phyloP scores from a whole-genome alignment of 2,888 invertebrate genomes.

The Dynastes hyllus region DNA sequence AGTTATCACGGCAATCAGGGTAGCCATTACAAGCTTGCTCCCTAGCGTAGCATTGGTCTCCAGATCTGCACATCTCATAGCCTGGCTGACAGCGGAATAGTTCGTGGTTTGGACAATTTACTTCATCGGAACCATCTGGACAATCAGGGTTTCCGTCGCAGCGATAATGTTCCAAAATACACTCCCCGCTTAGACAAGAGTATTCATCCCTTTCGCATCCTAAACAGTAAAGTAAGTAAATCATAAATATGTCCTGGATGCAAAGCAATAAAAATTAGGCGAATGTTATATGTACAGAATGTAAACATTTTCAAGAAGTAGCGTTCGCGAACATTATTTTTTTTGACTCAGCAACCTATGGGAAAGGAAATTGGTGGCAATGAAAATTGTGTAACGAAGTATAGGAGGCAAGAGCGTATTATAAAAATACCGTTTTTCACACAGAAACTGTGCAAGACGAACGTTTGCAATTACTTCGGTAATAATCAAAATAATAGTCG shows the following conservation, averaged over 20 bases:
- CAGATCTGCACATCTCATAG: conserved; percentile 71
- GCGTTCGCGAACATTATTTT: not conserved
- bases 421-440: too few species aligned
- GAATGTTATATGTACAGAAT: not conserved
- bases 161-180: conserved; percentile 69
- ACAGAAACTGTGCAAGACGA: too few species aligned
- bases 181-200: conserved; percentile 80
- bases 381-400: too few species aligned
- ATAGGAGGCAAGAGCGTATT: too few species aligned
- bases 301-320: conserved; percentile 31
- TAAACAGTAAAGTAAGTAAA: conserved; percentile 64
- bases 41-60: conserved; percentile 71
- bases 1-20: conserved; percentile 82
- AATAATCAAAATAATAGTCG: too few species aligned
- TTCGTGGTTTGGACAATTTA: conserved; percentile 69
- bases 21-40: conserved; percentile 74
- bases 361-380: too few species aligned
- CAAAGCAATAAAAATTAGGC: not conserved
- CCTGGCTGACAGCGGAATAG: conserved; percentile 67
- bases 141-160: conserved; percentile 74
- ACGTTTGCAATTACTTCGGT: too few species aligned
- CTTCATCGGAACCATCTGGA: conserved; percentile 75
- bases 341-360: too few species aligned
- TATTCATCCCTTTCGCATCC: conserved; percentile 80
- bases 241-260: not conserved